Conservation (phyloP, 2,113 vertebrate genomes). For the Garra rufa region DNA sequence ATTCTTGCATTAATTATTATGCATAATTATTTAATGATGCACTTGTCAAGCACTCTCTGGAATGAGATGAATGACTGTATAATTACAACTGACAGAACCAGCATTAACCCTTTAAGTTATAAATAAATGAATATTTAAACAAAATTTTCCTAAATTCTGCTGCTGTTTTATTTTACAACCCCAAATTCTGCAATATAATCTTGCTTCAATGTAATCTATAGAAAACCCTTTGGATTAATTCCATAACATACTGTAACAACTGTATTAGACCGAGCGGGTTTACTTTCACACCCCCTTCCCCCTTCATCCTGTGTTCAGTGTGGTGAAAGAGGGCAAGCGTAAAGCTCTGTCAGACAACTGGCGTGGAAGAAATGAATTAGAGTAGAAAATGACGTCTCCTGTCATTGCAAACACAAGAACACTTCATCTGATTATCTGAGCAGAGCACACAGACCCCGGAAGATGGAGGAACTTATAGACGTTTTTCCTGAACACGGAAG, state of each 20-base stretch:
- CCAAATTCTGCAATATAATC: not conserved
- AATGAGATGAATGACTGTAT: constrained; percentile 17
- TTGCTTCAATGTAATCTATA: not conserved
- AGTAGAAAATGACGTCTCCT: constrained; percentile 46
- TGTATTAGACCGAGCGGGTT: not conserved
- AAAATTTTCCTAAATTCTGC: not conserved
- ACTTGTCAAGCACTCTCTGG: constrained; percentile 57
- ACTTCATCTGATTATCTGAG: constrained; percentile 16
- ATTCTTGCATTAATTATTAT: not conserved
- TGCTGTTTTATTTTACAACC: not conserved
- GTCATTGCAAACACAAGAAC: constrained; percentile 11
- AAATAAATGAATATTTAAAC: not conserved
- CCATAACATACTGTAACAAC: not conserved
- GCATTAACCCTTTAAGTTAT: not conserved
- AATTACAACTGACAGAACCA: not conserved
- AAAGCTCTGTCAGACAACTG: constrained; percentile 46
- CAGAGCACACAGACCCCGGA: not conserved
- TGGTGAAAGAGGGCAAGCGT: constrained; percentile 35
- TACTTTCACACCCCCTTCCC: not conserved
- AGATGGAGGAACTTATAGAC: not conserved
- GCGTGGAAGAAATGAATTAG: constrained; percentile 43
- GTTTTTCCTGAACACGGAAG: no score
- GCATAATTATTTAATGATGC: constrained; percentile 68
- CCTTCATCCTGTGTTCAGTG: not conserved
- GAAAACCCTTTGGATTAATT: not conserved